Evolutionary conservation across 2,888 invertebrate genomes (phyloP).

Genomic region (Cephalotes varians): DNA sequence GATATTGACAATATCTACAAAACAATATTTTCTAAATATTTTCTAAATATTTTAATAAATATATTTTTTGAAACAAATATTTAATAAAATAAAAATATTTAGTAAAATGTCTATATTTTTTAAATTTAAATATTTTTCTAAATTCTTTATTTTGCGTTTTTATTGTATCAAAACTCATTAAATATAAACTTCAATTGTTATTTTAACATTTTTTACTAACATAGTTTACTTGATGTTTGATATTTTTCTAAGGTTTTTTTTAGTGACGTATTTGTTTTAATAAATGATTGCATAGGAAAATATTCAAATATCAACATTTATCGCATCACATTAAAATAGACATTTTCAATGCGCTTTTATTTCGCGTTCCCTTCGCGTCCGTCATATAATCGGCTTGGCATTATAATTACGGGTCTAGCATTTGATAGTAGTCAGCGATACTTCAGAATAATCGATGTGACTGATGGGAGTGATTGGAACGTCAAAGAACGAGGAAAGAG

Average conservation of each 20-base stretch:
- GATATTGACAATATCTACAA: background rate
- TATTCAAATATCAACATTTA: constrained; percentile 15
- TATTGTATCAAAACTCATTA: background rate
- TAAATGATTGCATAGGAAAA: background rate
- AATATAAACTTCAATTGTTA: background rate
- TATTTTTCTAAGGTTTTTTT: background rate
- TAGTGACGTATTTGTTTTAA: constrained; percentile 2
- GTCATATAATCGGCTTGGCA: constrained; percentile 43
- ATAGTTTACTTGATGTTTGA: background rate
- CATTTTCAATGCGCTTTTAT: constrained; percentile 12
- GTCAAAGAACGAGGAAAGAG: constrained; percentile 44
- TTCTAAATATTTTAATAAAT: too few species aligned
- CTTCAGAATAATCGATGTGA: constrained; percentile 32
- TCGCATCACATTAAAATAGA: background rate
- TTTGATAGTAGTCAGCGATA: constrained; percentile 45
- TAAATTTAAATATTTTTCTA: background rate
- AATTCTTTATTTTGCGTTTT: background rate
- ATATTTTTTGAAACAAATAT: too few species aligned
- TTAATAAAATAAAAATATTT: too few species aligned
- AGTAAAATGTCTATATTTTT: background rate
- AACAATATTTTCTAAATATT: too few species aligned
- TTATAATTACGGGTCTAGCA: constrained; percentile 35
- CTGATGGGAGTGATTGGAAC: constrained; percentile 41
- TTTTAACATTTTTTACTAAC: background rate
- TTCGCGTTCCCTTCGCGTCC: background rate